Evolutionary conservation across 1,140 invertebrate genomes (phyloP), one percentile per base, ranked within the genome.

Genomic region (Drosophila kurseongensis): DNA sequence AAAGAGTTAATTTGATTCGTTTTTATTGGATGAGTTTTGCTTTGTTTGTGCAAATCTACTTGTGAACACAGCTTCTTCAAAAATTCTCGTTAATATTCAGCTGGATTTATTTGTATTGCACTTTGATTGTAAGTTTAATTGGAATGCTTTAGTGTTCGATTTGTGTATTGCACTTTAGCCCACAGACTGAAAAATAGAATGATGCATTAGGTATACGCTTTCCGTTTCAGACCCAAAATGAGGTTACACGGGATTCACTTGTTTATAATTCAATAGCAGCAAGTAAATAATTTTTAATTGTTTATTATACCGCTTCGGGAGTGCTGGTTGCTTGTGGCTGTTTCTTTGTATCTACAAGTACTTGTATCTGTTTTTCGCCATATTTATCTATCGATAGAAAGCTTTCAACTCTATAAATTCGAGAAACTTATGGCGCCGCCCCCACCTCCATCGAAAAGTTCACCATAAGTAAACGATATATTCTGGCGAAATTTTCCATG

Each of bases 121-220:
- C 76, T 67, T 69, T 44, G 44, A 60, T 65, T 42, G 55, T 57
- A 41, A 48, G 47, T 56, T 59, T 57, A 41, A 50, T 41, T 62
- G 68, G 67, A 72, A 72, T 51, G 63, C 47, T 72, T 51, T 14
- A 54, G 54, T 52, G 61, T 75, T 76, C 73, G 73, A 54, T 67
- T 59, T 59, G 66, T 48, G 51, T 81, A 81, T 81, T 81, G 73
- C 78, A 81, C 66, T 81, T 58, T 59, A 47, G 78, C 78, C 78
- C 73, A 65, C 59, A 65, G 40, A 57, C 73, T 75, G 72, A 52
- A 75, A 73, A 48, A 38, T 16, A 56, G 12, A 75, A 36, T 18
- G 50, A 41, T 62, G 10, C 44, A 74, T 62, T 55, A 40, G 32
- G 16, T 13, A 63, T 36, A 47, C 14, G 32, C n/a, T 36, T 72